These are phyloP conservation scores for Thamnophis sirtalis DNA, from an alignment of 2,113 vertebrate species.

Conservation along the genomic window DNA sequence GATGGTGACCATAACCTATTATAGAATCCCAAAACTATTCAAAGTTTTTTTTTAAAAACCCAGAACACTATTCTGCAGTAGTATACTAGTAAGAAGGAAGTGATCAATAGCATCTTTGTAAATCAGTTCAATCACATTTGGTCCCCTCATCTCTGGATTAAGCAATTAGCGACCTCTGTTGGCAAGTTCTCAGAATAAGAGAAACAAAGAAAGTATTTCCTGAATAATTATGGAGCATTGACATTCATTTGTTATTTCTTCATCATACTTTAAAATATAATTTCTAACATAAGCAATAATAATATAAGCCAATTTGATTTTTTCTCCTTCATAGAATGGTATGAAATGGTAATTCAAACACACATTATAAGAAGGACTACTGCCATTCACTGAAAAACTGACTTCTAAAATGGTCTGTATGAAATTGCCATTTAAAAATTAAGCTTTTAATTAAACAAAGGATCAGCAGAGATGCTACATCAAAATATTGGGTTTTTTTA, in stretches of 20 bases:
- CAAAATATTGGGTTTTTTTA: background rate
- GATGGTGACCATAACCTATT: background rate
- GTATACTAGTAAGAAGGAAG: background rate
- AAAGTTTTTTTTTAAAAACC: background rate
- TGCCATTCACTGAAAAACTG: background rate
- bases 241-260: background rate
- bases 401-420: background rate
- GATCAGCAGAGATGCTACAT: background rate
- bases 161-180: slow-evolving; percentile 67
- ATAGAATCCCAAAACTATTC: slow-evolving; percentile 2
- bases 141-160: slow-evolving; percentile 38
- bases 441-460: background rate
- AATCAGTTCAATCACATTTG: background rate
- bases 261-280: slow-evolving; percentile 2
- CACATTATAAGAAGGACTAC: fast-evolving
- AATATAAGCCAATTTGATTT: background rate
- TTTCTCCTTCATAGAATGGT: background rate
- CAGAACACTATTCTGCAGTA: background rate
- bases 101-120: background rate
- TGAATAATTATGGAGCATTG: fast-evolving
- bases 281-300: background rate
- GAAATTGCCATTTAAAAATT: background rate
- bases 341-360: background rate
- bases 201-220: slow-evolving; percentile 15
- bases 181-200: slow-evolving; percentile 46